phyloP scores from a whole-genome alignment of 2,888 invertebrate genomes.

The Pyrochroa serraticornis region DNA sequence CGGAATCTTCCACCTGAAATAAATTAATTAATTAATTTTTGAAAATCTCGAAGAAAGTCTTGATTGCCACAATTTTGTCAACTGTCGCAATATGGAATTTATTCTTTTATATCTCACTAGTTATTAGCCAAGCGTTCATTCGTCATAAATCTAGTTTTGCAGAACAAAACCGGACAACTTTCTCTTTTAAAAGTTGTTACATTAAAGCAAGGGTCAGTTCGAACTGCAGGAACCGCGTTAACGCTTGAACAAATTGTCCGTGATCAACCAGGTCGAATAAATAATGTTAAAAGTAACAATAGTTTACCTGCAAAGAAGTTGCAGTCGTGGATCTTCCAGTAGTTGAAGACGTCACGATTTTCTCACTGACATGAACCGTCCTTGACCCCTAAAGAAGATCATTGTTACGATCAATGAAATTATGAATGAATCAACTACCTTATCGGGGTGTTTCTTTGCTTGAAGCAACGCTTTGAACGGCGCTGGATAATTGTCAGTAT shows the following conservation, averaged over 20 bases:
- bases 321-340: no score
- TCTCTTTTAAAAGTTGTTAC: conserved; percentile 39
- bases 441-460: conserved; percentile 59
- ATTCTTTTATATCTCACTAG: conserved; percentile 8
- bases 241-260: conserved; percentile 32
- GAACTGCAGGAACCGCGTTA: conserved; percentile 23
- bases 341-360: conserved; percentile 40
- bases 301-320: neutral
- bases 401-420: neutral
- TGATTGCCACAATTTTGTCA: neutral
- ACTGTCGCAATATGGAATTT: conserved; percentile 13
- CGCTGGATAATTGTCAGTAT: conserved; percentile 69
- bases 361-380: conserved; percentile 30
- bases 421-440: conserved; percentile 38
- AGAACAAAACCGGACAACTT: conserved; percentile 28
- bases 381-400: conserved; percentile 10
- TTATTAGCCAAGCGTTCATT: conserved; percentile 23
- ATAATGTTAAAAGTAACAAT: conserved; percentile 8
- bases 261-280: conserved; percentile 5
- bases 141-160: conserved; percentile 26
- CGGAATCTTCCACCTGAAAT: conserved; percentile 38
- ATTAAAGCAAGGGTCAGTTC: conserved; percentile 18
- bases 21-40: neutral
- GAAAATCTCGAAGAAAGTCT: no score
- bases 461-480: conserved; percentile 70